Percentiles rank a stretch among this genome's conserved stretches.
Evolutionary conservation across 2,888 invertebrate species (phyloP).

Genomic region (Pyrrhopygopsis socrates): DNA sequence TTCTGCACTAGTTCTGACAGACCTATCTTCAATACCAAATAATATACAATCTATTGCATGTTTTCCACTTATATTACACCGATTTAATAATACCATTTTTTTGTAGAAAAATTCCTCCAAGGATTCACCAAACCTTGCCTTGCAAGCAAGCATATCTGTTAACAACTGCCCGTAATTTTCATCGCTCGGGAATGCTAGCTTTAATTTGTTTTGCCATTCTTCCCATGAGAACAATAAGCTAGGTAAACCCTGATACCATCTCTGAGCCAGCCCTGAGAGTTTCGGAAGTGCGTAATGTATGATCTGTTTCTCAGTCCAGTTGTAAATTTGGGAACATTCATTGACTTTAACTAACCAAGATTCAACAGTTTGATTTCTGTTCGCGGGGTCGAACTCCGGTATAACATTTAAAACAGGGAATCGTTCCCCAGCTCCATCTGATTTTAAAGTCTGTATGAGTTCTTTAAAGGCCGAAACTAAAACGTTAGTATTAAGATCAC

Average conservation of each 20-base stretch:
- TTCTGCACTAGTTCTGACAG: slow-evolving; percentile 73
- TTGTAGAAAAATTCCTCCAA: slow-evolving; percentile 72
- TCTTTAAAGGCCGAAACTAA: slow-evolving; percentile 20
- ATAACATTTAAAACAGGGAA: slow-evolving; percentile 19
- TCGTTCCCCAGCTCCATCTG: slow-evolving; percentile 11
- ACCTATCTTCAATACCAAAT: slow-evolving; percentile 75
- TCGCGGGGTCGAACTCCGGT: slow-evolving; percentile 23
- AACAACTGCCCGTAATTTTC: slow-evolving; percentile 30
- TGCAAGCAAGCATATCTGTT: slow-evolving; percentile 26
- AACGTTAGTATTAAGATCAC: not conserved
- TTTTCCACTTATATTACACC: slow-evolving; percentile 68
- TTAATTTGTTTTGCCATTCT: slow-evolving; percentile 38
- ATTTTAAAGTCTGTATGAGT: slow-evolving; percentile 24
- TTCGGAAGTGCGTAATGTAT: slow-evolving; percentile 31
- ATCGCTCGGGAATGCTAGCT: slow-evolving; percentile 14
- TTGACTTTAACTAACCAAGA: slow-evolving; percentile 23
- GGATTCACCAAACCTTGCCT: slow-evolving; percentile 18
- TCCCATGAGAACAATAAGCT: slow-evolving; percentile 21
- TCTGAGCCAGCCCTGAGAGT: slow-evolving; percentile 15
- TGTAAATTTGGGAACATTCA: slow-evolving; percentile 19
- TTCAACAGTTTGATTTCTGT: slow-evolving; percentile 11
- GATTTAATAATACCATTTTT: slow-evolving; percentile 63
- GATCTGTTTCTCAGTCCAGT: slow-evolving; percentile 31
- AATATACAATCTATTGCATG: slow-evolving; percentile 76
- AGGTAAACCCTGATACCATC: slow-evolving; percentile 29